Conservation (phyloP, 2,888 invertebrate genomes). For the Clistopyga incitator region DNA sequence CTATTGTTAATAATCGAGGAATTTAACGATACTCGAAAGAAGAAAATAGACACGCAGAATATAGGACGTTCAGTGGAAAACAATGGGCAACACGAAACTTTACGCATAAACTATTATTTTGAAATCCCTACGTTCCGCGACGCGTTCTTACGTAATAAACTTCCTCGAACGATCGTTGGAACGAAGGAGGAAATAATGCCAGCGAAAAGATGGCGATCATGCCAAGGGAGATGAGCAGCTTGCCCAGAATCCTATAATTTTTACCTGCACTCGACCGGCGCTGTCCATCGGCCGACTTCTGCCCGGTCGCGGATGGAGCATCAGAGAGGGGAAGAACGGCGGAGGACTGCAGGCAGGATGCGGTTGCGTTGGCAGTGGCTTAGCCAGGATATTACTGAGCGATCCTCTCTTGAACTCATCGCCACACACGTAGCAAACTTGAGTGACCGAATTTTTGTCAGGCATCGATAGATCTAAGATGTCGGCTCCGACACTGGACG, state of each 20-base stretch:
- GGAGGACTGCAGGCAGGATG: constrained; percentile 79
- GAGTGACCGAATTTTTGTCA: constrained; percentile 95
- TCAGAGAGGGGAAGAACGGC: constrained; percentile 89
- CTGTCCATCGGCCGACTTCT: constrained; percentile 95
- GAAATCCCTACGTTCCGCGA: neutral
- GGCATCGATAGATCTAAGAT: constrained; percentile 96
- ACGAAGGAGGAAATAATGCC: neutral
- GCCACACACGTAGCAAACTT: constrained; percentile 96
- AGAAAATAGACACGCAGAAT: neutral
- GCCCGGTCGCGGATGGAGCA: constrained; percentile 93
- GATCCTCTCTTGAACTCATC: constrained; percentile 94
- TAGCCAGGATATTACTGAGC: constrained; percentile 89
- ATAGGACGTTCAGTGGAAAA: neutral
- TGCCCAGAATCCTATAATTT: constrained; percentile 25
- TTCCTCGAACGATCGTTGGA: neutral
- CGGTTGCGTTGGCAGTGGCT: constrained; percentile 85
- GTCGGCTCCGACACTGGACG: constrained; percentile 89
- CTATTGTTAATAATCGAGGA: too few species aligned
- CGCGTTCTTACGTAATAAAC: neutral
- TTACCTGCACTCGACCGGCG: constrained; percentile 87
- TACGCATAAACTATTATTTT: neutral
- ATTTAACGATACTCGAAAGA: too few species aligned
- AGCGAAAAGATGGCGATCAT: neutral
- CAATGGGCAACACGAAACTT: neutral
- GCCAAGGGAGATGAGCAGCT: neutral